Conservation (phyloP, 2,113 vertebrate genomes). For the cattle (Bos taurus) region ARS-UCD2.0 NC_037337.1:92776501-92777000, state of each 20-base stretch:
- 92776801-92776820: no score
- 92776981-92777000: no score
- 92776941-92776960: no score
- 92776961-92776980: no score
- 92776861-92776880: no score
- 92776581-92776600: fast-evolving
- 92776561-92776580: fast-evolving
- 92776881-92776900: no score
- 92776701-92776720: neutral
- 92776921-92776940: no score
- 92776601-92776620: neutral
- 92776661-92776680: neutral
- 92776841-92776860: no score
- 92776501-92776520: neutral
- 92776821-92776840: no score
- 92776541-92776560: neutral
- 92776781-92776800: neutral
- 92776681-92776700: neutral
- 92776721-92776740: constrained; percentile 21
- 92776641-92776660: neutral
- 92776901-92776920: no score
- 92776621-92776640: neutral
- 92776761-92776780: neutral
- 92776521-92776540: neutral
- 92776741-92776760: neutral